These are phyloP conservation scores for Ceratothoa steindachneri DNA, from an alignment of 2,888 invertebrate species.

Conservation along the genomic window DNA sequence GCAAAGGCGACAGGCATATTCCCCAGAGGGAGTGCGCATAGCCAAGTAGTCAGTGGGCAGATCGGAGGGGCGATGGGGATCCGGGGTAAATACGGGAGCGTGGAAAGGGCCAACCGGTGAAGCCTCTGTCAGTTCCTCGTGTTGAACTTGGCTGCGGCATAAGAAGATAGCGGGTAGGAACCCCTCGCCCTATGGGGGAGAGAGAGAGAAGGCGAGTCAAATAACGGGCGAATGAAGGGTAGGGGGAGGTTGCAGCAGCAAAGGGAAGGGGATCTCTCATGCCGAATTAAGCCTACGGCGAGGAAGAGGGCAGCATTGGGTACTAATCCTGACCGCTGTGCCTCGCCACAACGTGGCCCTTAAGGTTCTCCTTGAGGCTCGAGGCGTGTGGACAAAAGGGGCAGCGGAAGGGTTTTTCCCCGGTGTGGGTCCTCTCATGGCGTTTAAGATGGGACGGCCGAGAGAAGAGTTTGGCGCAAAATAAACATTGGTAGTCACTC, in stretches of 20 bases:
- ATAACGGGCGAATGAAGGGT: too few species aligned
- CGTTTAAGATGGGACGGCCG: conserved; percentile 35
- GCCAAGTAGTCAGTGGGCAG: not conserved
- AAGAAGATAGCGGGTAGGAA: not conserved
- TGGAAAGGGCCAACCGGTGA: not conserved
- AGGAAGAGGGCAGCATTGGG: not conserved
- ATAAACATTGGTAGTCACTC: conserved; percentile 28
- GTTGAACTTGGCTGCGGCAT: not conserved
- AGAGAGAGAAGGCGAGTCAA: not conserved
- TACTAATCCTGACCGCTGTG: not conserved
- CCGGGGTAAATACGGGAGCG: too few species aligned
- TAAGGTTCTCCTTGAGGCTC: conserved; percentile 38
- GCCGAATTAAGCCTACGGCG: not conserved
- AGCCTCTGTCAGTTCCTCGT: not conserved
- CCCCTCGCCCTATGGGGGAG: not conserved
- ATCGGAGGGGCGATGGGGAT: not conserved
- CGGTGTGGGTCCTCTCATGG: conserved; percentile 35
- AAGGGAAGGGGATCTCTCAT: not conserved
- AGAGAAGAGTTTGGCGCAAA: conserved; percentile 29
- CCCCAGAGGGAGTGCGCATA: not conserved
- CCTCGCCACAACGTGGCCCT: conserved; percentile 16
- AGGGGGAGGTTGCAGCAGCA: not conserved
- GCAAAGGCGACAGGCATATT: conserved; percentile 80
- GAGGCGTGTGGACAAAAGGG: conserved; percentile 34
- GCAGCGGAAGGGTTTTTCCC: conserved; percentile 36